Base-by-base conservation (phyloP, 2,888 invertebrate genomes). In the Drosophila eohydei region DNA sequence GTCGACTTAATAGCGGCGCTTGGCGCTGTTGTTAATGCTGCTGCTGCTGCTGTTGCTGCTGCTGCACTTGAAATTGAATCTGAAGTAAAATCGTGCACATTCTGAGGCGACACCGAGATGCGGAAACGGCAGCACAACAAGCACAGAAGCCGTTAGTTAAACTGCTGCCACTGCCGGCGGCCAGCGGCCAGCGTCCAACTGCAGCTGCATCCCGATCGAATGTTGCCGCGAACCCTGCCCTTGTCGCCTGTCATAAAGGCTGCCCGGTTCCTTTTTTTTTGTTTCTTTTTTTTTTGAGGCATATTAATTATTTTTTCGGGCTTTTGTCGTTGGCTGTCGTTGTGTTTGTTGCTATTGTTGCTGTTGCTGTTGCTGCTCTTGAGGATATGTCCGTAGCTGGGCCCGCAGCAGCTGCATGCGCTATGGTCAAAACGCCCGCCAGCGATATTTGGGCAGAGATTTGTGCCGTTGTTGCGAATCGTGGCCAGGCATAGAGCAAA, bases 41-140 rank as follows among this genome's bases (percentile, higher is more conserved):
- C 70, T 59, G 61, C 62, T 71, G 56, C 67, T 68, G 63, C 9
- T 77, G 73, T 50, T 75, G 80, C 48, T 66, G 76, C 68, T 79
- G 82, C 73, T 90, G 91, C 91, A 90, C 91, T 90, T 90, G 86
- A 87, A 89, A 88, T 89, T 89, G 88, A 88, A 87, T 86, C 79
- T 88, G 83, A 83, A 74, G 83, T 80, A 89, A 86, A 86, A 83
- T 88, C 87, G 87, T 88, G 87, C 85, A 85, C 85, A 88, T 86
- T 89, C 88, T 85, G 83, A 89, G 85, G 84, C 84, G 84, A 89
- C 89, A 88, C 90, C 81, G 90, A 91, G 90, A 89, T 90, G 90
- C 90, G 90, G 91, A 90, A 91, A 91, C 91, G 85, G 90, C 78
- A 80, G 87, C 84, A 74, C 78, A 89, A 80, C 87, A 81, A 88